These are phyloP conservation scores for Heliconius cydno DNA, from an alignment of 2,888 invertebrate genomes.

Conservation along the genomic window DNA sequence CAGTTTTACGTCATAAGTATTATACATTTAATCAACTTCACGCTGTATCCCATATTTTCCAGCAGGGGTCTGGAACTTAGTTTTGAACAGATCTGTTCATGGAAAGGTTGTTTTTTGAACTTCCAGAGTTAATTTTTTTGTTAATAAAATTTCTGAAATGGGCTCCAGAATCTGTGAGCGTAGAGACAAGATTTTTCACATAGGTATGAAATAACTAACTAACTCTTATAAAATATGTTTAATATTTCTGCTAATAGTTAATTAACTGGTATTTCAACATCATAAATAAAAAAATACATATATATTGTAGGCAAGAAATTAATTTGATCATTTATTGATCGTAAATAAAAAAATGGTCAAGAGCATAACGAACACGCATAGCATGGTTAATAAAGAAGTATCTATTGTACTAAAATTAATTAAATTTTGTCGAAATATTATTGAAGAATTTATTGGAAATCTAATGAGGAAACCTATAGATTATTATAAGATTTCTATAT, in stretches of 20 bases:
- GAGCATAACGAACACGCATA: conserved; percentile 7
- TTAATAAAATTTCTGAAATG: too few species aligned
- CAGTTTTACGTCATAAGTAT: neutral
- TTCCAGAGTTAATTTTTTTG: too few species aligned
- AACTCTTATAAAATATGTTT: neutral
- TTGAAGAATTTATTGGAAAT: too few species aligned
- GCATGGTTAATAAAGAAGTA: neutral
- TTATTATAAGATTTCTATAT: too few species aligned
- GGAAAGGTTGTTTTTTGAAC: too few species aligned
- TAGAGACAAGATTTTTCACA: neutral
- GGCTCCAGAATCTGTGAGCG: too few species aligned
- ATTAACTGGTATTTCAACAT: conserved; percentile 29
- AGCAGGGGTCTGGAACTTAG: too few species aligned
- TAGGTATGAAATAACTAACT: neutral
- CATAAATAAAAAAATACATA: conserved; percentile 17
- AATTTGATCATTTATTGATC: conserved; percentile 2
- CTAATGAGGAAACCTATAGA: too few species aligned
- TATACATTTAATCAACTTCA: too few species aligned
- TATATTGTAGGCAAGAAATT: conserved; percentile 19
- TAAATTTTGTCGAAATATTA: neutral
- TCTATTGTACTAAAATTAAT: neutral
- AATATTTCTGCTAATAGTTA: neutral
- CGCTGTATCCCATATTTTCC: too few species aligned
- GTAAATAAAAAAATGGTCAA: conserved; percentile 5
- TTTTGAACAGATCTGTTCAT: too few species aligned